Evolutionary conservation across 1,140 invertebrate genomes (phyloP), one percentile per base, ranked within the genome.

Genomic region (Triops cancriformis): DNA sequence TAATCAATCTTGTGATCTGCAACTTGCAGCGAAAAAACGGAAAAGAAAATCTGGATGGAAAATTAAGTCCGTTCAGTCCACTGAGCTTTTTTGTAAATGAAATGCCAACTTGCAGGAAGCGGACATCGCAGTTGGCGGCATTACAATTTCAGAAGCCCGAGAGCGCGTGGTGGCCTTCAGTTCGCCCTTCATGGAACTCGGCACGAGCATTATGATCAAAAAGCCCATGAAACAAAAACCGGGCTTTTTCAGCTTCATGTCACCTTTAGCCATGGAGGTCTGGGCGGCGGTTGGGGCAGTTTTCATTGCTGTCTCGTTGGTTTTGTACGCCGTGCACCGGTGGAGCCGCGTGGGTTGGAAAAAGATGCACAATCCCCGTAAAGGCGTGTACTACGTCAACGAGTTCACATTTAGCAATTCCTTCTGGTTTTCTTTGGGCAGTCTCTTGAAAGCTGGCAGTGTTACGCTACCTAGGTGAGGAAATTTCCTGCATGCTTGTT

Each of bases 191-290:
- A 89, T 91, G 85, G 89, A 89, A 73, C 85, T 90, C 7, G 90
- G 90, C n/a, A 91, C 91, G 80, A 88, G 87, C 78, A 91, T 91
- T 78, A 88, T 91, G 85, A 90, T 91, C 75, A 90, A 90, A 82
- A 89, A 88, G 80, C 90, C 90, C 7, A 86, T 88, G 80, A 88
- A 89, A 79, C 85, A 87, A 80, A 87, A 88, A 80, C 85, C 85
- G 6, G 89, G 89, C 12, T 87, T 90, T 4, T 91, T 91, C 81
- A 89, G 88, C 27, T 91, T 91, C 83, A 88, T 91, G 86, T 89
- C 88, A 75, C 90, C 90, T 4, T 83, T 91, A 51, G 88, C 87
- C 23, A 86, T 86, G 26, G 88, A 87, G 76, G 89, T 91, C 72
- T 91, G 90, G 90, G 85, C 87, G 80, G 89, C 88, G 79, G 87